phyloP scores from a whole-genome alignment of 2,888 invertebrate species.

The Mythimna pallens region DNA sequence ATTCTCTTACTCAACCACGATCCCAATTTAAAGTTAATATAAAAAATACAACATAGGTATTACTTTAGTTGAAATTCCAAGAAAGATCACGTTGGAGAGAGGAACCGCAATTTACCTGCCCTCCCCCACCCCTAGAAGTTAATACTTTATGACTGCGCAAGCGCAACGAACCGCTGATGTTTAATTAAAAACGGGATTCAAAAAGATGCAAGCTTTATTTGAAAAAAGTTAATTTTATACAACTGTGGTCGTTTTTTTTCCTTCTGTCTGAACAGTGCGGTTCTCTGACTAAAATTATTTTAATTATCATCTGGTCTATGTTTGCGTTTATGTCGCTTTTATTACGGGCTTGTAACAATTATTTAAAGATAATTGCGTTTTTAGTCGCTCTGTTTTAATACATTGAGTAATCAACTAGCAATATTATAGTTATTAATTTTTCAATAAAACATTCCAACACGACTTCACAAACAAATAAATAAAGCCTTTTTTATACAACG shows the following conservation, averaged over 20 bases:
- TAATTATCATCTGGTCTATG: slow-evolving; percentile 43
- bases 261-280: neutral
- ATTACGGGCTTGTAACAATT: slow-evolving; percentile 42
- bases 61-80: slow-evolving; percentile 67
- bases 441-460: slow-evolving; percentile 8
- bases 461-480: neutral
- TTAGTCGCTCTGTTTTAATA: slow-evolving; percentile 9
- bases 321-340: slow-evolving; percentile 21
- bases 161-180: slow-evolving; percentile 60
- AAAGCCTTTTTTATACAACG: neutral
- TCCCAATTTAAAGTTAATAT: slow-evolving; percentile 55
- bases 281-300: slow-evolving; percentile 54
- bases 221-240: slow-evolving; percentile 65
- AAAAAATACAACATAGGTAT: slow-evolving; percentile 60
- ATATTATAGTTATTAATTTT: slow-evolving; percentile 11
- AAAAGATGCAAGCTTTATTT: slow-evolving; percentile 68
- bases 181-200: slow-evolving; percentile 74
- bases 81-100: slow-evolving; percentile 61
- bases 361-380: slow-evolving; percentile 41
- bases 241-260: slow-evolving; percentile 46
- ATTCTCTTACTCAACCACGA: slow-evolving; percentile 48
- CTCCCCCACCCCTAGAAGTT: slow-evolving; percentile 59
- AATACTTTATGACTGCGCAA: slow-evolving; percentile 63
- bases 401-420: neutral
- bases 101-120: slow-evolving; percentile 67